Conservation (phyloP, 2,888 invertebrate species). For the Suillia variegata region DNA sequence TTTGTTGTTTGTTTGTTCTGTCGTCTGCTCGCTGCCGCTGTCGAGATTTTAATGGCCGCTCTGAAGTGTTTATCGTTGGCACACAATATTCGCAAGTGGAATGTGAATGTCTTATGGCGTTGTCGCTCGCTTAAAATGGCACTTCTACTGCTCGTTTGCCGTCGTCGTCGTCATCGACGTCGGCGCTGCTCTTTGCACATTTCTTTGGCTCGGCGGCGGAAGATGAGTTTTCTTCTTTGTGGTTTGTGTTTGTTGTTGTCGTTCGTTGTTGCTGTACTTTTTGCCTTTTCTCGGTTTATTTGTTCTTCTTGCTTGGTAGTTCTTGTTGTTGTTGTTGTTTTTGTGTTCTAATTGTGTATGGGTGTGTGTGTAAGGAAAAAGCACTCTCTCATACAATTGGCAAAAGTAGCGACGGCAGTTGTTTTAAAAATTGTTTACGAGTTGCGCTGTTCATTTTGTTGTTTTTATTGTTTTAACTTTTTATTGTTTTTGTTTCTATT, state of each 20-base stretch:
- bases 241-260: slow-evolving; percentile 34
- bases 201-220: slow-evolving; percentile 2
- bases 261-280: slow-evolving; percentile 35
- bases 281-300: slow-evolving; percentile 38
- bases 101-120: slow-evolving; percentile 54
- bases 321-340: too few relatives aligned
- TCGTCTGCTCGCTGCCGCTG: slow-evolving; percentile 18
- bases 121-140: slow-evolving; percentile 28
- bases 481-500: slow-evolving; percentile 6
- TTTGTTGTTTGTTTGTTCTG: slow-evolving; percentile 33
- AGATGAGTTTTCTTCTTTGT: background rate
- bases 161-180: too few relatives aligned
- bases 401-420: slow-evolving; percentile 41
- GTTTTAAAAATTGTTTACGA: slow-evolving; percentile 49
- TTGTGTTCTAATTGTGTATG: too few relatives aligned
- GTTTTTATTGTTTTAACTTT: slow-evolving; percentile 8
- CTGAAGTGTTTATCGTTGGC: slow-evolving; percentile 61
- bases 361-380: slow-evolving; percentile 45
- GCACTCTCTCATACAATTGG: slow-evolving; percentile 51
- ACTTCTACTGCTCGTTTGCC: slow-evolving; percentile 7
- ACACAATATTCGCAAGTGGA: slow-evolving; percentile 56
- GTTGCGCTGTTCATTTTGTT: slow-evolving; percentile 45
- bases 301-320: slow-evolving; percentile 43
- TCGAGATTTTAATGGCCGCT: slow-evolving; percentile 60
- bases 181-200: slow-evolving; percentile 25